Evolutionary conservation across 2,888 invertebrate species (phyloP), one percentile per base, ranked within the genome.

Genomic region (Sturmia bella): DNA sequence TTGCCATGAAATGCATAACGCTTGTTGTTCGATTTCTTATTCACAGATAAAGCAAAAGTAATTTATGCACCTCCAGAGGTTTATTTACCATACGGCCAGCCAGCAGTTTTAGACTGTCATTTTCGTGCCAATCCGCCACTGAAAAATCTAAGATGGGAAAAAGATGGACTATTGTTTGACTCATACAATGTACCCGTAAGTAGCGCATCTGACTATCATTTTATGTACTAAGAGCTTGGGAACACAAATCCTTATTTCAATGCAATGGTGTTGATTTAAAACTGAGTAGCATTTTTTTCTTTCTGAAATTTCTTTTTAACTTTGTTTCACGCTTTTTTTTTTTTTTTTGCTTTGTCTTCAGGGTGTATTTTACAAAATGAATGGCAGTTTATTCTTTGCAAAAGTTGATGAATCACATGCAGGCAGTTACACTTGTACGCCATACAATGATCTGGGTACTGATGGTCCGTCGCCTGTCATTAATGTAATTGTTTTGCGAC

Each of bases 41-140:
- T 76, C 64, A 32, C 91, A 98, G 98, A 96, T 91, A 96, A 96
- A 91, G 98, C 98, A 19, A 96, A 97, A 91, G 97, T 98, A 56
- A 94, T 97, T 85, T 96, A 95, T 90, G 95, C 97, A 69, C 97
- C 97, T 19, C 93, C 94, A 83, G 96, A 96, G 91, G 94, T 97
- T 48, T 95, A 94, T 89, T 93, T 98, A 86, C 96, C 98, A 0
- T 94, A 93, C 87, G 97, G 97, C 19, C 94, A 95, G 87, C 94
- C 95, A 4, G 96, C 95, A 9, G 93, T 96, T 75, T 92, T 98
- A 75, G 96, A 97, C 91, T 98, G 98, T 90, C 96, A 97, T 90
- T 97, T 97, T 89, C 94, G 96, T 86, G 96, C 98, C 5, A 98
- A 98, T 92, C 98, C 98, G 15, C 96, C 97, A 9, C 92, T 98